These are phyloP conservation scores for Drosophila pseudotakahashii DNA, from an alignment of 2,888 invertebrate species.

Conservation along the genomic window DNA sequence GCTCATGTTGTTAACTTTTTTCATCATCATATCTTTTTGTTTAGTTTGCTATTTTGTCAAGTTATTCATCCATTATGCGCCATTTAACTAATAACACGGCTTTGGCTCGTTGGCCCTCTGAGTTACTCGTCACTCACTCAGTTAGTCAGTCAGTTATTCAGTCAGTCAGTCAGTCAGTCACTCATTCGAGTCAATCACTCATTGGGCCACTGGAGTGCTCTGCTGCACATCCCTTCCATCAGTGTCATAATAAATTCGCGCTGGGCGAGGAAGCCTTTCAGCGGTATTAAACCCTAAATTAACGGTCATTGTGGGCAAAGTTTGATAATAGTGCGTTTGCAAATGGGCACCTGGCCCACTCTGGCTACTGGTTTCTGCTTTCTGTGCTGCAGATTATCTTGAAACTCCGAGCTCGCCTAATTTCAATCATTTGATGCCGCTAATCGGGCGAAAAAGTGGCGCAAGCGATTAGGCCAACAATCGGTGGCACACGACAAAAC, in stretches of 20 bases:
- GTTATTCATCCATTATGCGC: constrained; percentile 76
- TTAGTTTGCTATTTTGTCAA: constrained; percentile 63
- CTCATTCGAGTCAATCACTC: constrained; percentile 65
- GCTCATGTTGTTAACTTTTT: constrained; percentile 14
- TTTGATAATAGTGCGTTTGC: constrained; percentile 27
- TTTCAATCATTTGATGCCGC: constrained; percentile 33
- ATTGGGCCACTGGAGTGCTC: constrained; percentile 44
- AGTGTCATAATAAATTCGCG: constrained; percentile 63
- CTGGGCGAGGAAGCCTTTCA: constrained; percentile 46
- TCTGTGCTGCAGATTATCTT: not conserved
- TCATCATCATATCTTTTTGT: constrained; percentile 41
- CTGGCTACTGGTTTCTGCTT: constrained; percentile 27
- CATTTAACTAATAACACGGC: constrained; percentile 79
- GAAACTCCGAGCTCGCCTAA: constrained; percentile 12
- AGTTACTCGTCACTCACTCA: constrained; percentile 50
- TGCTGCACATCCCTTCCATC: constrained; percentile 57
- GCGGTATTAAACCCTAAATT: constrained; percentile 46
- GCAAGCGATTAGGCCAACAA: constrained; percentile 21
- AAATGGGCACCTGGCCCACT: constrained; percentile 51
- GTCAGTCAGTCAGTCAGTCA: constrained; percentile 43
- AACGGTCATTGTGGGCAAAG: constrained; percentile 27
- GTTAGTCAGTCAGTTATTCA: constrained; percentile 36
- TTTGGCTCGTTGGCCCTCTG: constrained; percentile 41
- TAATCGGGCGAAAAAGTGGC: constrained; percentile 28
- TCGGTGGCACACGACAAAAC: constrained; percentile 68